Base-by-base conservation (phyloP, 1,140 invertebrate genomes). In the Liolophura sinensis region DNA sequence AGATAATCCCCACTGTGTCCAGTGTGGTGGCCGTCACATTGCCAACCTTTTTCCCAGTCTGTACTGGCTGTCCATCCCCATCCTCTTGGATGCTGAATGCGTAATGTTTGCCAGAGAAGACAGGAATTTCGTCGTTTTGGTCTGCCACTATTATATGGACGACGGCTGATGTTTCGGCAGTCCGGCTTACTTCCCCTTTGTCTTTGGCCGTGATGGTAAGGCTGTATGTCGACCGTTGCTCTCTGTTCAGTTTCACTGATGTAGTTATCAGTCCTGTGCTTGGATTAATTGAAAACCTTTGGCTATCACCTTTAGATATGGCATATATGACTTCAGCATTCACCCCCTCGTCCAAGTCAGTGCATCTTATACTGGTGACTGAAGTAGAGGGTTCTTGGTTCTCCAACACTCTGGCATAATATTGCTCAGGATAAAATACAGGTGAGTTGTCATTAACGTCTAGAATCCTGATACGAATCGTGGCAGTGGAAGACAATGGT, bases 371-470 rank as follows among this genome's bases (percentile, higher is more conserved):
- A 73, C 90, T 88, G 1, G 92, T 87, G 20, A 84, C 74, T 11
- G 60, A 59, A 11, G 71, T 64, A n/a, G 72, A 94, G 14, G 89
- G 84, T 6, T 90, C 88, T 64, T 91, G 86, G 85, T 97, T 97
- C 83, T 98, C 96, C 70, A 92, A 89, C 14, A 81, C 66, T 55
- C 73, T 78, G 0, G 73, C 72, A 68, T 67, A 75, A 56, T 78
- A 77, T 65, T 73, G 27, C 63, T 67, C 67, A 66, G 75, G 80
- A 73, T 92, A 92, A 83, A 98, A 98, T 14, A 92, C 87, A 0
- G 96, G 96, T 65, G 90, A 91, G 81, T 98, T 97, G 81, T 98
- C 96, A 80, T 99, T 98, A 71, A 94, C 91, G 82, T 98, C 96
- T 68, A 91, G 87, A 0, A 98, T 85, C 24, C 61, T 71, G 22